A percentile compares a stretch with the other conserved stretches of the same genome.
Conservation (phyloP, 2,797 vertebrate species). For the Sciurus vulgaris region DNA sequence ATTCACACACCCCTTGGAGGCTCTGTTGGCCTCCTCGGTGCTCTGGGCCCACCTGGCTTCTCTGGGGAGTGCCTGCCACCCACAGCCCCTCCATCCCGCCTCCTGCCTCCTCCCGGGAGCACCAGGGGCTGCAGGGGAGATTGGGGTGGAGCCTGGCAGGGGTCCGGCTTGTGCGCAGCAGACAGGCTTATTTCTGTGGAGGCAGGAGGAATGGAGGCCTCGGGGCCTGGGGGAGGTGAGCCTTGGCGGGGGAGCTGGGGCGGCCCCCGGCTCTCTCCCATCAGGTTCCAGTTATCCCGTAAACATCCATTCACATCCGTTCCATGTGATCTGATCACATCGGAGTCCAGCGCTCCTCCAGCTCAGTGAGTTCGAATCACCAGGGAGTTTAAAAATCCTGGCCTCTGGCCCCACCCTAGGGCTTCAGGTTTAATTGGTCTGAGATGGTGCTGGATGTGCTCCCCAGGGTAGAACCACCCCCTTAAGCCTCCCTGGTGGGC, state of each 20-base stretch:
- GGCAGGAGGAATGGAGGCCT: background rate
- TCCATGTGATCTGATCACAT: background rate
- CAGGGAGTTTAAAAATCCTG: background rate
- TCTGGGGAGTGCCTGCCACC: rapidly evolving
- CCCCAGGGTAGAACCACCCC: background rate
- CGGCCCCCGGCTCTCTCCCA: background rate
- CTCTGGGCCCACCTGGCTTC: too few species aligned
- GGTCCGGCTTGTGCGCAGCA: background rate
- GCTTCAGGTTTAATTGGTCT: background rate
- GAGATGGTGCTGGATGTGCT: background rate
- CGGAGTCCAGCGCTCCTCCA: rapidly evolving
- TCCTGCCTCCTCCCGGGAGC: background rate
- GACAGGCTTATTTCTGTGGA: background rate
- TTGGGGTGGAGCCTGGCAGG: background rate
- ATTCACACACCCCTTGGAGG: too few species aligned
- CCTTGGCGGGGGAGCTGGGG: background rate
- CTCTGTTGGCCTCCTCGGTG: too few species aligned
- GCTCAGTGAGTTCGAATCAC: too few species aligned
- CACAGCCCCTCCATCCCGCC: background rate
- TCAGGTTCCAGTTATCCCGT: background rate
- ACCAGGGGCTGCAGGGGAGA: background rate
- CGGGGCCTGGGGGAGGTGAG: background rate
- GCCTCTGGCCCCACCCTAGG: background rate
- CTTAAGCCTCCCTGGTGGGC: too few species aligned
- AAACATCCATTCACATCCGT: too few species aligned